phyloP scores from a whole-genome alignment of 2,797 vertebrate species.

The Chaunax sp. region DNA sequence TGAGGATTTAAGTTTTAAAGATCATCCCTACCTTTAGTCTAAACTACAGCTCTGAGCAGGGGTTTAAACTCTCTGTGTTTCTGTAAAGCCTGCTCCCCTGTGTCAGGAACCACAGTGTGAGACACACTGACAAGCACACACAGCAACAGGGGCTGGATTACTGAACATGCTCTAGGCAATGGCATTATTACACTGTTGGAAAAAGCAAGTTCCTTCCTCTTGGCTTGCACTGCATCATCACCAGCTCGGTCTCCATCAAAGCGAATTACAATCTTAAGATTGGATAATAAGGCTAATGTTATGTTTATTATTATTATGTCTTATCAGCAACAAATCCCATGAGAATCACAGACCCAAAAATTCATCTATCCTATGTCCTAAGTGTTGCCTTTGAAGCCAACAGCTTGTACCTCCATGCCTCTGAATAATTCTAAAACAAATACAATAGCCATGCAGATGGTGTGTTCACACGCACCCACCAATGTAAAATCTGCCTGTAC shows the following conservation, averaged over 20 bases:
- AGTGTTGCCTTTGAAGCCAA: not conserved
- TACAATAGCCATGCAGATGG: not conserved
- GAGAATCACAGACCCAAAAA: not conserved
- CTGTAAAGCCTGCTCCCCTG: conserved; percentile 57
- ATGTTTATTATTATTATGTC: not conserved
- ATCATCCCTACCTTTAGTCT: conserved; percentile 68
- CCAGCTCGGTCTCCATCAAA: not conserved
- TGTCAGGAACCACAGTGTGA: conserved; percentile 36
- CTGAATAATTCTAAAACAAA: conserved; percentile 1
- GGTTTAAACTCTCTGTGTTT: conserved; percentile 59
- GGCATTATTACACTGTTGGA: conserved; percentile 4
- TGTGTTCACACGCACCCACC: not conserved
- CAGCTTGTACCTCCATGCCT: not conserved
- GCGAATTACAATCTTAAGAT: not conserved
- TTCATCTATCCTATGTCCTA: not conserved
- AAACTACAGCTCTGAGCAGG: conserved; percentile 63
- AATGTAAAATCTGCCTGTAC: conserved; percentile 1
- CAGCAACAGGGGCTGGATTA: conserved; percentile 43
- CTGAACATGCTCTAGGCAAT: conserved; percentile 27
- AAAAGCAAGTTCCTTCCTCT: not conserved
- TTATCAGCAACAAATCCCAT: not conserved
- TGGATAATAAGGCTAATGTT: not conserved
- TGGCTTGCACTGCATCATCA: not conserved
- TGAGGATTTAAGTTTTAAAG: conserved; percentile 65
- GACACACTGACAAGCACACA: conserved; percentile 38